Evolutionary conservation across 37 sponge, comb jelly and placozoan species (phyloP).

Genomic region (Mnemiopsis leidyi): DNA sequence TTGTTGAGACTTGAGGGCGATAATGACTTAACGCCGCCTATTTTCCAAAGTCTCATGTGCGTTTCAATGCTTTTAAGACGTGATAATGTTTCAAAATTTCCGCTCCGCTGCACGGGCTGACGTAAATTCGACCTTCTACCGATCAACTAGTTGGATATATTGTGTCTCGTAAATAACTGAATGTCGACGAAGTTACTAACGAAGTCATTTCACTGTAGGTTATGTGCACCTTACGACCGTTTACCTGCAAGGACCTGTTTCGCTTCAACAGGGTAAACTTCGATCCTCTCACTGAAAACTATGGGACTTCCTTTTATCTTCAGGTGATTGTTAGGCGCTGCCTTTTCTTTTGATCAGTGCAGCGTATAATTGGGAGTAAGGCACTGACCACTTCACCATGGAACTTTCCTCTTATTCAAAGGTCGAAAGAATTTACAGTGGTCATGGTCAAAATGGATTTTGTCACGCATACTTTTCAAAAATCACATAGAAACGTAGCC

Average conservation of each 20-base stretch:
- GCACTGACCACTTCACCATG: too few species aligned
- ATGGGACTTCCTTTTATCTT: slow-evolving; percentile 85
- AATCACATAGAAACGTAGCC: too few species aligned
- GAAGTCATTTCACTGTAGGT: not conserved
- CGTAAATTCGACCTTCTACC: too few species aligned
- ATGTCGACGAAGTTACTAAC: too few species aligned
- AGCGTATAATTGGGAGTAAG: too few species aligned
- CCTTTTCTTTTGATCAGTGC: too few species aligned
- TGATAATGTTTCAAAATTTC: not conserved
- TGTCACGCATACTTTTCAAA: too few species aligned
- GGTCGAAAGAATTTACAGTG: too few species aligned
- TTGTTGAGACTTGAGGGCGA: not conserved
- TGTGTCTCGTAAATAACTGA: too few species aligned
- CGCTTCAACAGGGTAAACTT: slow-evolving; percentile 84
- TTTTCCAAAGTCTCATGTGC: not conserved
- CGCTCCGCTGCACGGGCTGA: not conserved
- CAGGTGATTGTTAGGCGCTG: too few species aligned
- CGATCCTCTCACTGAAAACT: slow-evolving; percentile 92
- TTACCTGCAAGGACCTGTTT: slow-evolving; percentile 84
- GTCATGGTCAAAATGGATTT: too few species aligned
- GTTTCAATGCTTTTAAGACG: not conserved
- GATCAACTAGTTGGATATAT: not conserved
- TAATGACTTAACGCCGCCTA: not conserved
- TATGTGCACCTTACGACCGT: slow-evolving; percentile 85
- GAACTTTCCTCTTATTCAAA: too few species aligned